Percentiles rank a stretch among this genome's conserved stretches.
These are phyloP conservation scores for Phyllotis vaccarum DNA, from an alignment of 2,797 vertebrate genomes.

Conservation along the genomic window DNA sequence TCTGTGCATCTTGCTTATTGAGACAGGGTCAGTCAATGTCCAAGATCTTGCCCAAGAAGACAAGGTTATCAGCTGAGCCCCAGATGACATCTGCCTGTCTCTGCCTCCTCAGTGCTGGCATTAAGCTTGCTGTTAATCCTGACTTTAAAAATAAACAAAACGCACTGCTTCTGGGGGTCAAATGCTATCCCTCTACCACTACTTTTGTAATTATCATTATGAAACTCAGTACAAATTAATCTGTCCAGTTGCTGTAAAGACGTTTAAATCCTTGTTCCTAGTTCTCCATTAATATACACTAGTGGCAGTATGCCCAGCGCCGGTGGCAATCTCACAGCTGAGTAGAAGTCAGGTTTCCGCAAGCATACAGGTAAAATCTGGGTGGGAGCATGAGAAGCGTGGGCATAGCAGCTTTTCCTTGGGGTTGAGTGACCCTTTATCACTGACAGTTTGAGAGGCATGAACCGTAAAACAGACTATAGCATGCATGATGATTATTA, in stretches of 20 bases:
- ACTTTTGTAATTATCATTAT: background rate
- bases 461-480: too few relatives aligned
- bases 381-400: background rate
- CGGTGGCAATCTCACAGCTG: background rate
- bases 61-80: background rate
- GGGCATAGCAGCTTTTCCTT: background rate
- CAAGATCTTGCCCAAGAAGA: background rate
- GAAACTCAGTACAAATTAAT: constrained; percentile 8
- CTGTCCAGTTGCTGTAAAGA: background rate
- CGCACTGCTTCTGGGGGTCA: background rate
- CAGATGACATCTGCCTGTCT: background rate
- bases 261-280: constrained; percentile 4
- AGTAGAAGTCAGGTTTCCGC: background rate
- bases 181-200: background rate
- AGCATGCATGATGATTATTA: too few relatives aligned
- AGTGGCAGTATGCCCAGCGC: background rate
- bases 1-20: background rate
- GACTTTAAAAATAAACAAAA: background rate
- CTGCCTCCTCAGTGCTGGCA: background rate
- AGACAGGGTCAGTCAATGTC: background rate
- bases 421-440: background rate
- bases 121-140: background rate
- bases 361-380: background rate
- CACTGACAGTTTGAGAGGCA: background rate
- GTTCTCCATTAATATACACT: background rate